A percentile compares a stretch with the other conserved stretches of the same genome.
Conservation (phyloP, 2,113 vertebrate species). For the Cyrtonyx montezumae region DNA sequence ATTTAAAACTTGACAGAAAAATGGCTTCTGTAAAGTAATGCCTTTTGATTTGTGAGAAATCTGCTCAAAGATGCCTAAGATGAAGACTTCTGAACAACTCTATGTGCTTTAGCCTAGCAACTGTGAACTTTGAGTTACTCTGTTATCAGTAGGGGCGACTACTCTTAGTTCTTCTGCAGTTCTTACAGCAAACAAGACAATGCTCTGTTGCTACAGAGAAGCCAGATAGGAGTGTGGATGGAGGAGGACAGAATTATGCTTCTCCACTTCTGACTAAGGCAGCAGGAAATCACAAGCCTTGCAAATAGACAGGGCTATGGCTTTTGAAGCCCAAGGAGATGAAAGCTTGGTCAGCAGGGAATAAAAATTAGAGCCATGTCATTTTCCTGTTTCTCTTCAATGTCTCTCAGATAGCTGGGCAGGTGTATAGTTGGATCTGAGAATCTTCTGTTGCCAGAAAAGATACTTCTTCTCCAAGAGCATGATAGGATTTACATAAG, state of each 20-base stretch:
- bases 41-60: neutral
- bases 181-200: neutral
- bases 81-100: neutral
- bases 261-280: neutral
- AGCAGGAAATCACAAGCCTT: neutral
- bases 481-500: neutral
- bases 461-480: neutral
- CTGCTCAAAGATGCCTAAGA: neutral
- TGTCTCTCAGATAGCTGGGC: neutral
- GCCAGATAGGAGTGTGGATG: neutral
- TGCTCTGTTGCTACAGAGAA: neutral
- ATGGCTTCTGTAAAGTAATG: neutral
- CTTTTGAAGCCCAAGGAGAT: neutral
- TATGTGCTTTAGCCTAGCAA: neutral
- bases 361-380: neutral
- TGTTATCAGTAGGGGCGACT: neutral
- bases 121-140: neutral
- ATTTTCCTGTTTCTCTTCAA: neutral
- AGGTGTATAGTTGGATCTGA: neutral
- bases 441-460: neutral
- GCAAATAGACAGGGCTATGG: neutral
- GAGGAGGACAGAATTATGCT: neutral
- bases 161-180: neutral
- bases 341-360: neutral
- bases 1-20: neutral